phyloP scores from a whole-genome alignment of 2,797 vertebrate species.

The Amazona finschi region DNA sequence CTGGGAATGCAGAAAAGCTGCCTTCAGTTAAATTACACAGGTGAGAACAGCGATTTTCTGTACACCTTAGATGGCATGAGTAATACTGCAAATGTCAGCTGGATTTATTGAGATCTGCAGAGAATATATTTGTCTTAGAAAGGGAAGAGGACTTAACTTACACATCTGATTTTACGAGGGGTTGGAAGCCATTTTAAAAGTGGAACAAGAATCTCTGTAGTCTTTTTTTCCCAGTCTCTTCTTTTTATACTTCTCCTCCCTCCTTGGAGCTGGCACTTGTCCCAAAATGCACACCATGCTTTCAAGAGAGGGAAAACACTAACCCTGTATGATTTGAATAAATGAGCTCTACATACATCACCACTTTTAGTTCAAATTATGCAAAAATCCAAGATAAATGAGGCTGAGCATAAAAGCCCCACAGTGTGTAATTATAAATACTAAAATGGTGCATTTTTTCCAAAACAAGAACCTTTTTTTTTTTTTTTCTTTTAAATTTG shows the following conservation, averaged over 20 bases:
- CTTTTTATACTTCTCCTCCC: constrained; percentile 6
- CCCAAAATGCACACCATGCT: constrained; percentile 33
- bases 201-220: not conserved
- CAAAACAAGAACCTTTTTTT: constrained; percentile 46
- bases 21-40: not conserved
- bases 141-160: not conserved
- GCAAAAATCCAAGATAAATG: constrained; percentile 57
- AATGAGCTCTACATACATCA: constrained; percentile 48
- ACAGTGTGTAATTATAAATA: constrained; percentile 51
- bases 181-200: constrained; percentile 27
- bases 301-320: constrained; percentile 56
- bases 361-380: constrained; percentile 56
- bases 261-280: constrained; percentile 13
- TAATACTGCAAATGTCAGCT: not conserved
- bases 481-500: not conserved
- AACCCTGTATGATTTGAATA: constrained; percentile 56
- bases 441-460: constrained; percentile 55
- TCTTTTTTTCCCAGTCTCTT: not conserved
- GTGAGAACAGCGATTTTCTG: constrained; percentile 1
- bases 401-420: constrained; percentile 43
- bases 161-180: not conserved
- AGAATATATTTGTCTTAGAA: not conserved
- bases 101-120: not conserved
- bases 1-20: not conserved
- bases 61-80: not conserved